Evolutionary conservation across 2,797 vertebrate species (phyloP), one percentile per base, ranked within the genome.

Genomic region (Sebastes trivittatus): DNA sequence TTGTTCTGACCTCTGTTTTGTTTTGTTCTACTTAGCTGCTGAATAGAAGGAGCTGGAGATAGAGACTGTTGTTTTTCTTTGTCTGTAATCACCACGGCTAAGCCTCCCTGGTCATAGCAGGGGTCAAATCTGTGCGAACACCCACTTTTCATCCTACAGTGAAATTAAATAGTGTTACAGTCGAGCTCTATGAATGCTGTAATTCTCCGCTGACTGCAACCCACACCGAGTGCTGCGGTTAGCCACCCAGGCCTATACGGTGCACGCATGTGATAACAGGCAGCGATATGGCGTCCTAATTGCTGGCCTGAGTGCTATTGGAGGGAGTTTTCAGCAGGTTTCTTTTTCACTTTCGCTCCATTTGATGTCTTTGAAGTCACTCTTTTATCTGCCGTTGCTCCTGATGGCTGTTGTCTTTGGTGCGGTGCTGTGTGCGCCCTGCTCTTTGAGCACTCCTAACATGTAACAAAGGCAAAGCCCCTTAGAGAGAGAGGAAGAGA

Each of bases 321-420:
- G 91, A 94, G 92, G 87, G 89, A 91, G 89, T 93, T 95, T 94
- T 94, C 89, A 92, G 94, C 93, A 90, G 91, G 90, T 93, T 94
- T 94, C 92, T 94, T 93, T 94, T 90, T 94, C 93, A 92, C 93
- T 94, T 93, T 94, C 78, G 32, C 93, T 95, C 88, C 89, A 87
- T 95, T 94, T 94, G 90, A 92, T 87, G 91, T 80, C 92, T 96
- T 95, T 96, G 95, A 96, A 96, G 95, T 92, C 5, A 62, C 42
- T 71, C 93, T 95, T 96, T 96, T 94, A 96, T 96, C 94, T 90
- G 91, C 78, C 46, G 86, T 82, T 91, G 92, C 94, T 94, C 94
- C 94, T 95, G 94, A 94, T 93, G 94, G 94, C 94, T 94, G 91
- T 95, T 94, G 94, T 96, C 94, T 96, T 94, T 93, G 89, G 91